These are phyloP conservation scores for Forficula auricularia DNA, from an alignment of 1,140 invertebrate genomes.

Conservation along the genomic window DNA sequence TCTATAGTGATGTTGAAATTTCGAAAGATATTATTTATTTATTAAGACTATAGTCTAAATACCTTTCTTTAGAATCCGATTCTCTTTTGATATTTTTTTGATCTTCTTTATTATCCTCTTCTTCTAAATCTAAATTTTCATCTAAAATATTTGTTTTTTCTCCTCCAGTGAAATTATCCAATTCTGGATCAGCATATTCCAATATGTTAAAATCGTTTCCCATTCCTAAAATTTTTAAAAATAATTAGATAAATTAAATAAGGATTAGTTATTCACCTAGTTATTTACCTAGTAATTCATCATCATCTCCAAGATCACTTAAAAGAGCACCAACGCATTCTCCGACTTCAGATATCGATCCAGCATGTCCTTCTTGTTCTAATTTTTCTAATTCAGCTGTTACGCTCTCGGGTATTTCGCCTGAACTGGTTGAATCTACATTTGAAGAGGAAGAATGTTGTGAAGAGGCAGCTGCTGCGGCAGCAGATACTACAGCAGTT, in stretches of 20 bases:
- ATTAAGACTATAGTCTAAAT: no score
- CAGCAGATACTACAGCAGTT: slow-evolving; percentile 5
- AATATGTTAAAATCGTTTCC: slow-evolving; percentile 90
- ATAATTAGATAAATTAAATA: slow-evolving; percentile 6
- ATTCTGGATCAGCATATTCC: slow-evolving; percentile 85
- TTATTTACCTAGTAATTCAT: slow-evolving; percentile 60
- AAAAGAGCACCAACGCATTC: slow-evolving; percentile 57
- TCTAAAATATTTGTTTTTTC: slow-evolving; percentile 61
- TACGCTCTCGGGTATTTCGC: slow-evolving; percentile 62
- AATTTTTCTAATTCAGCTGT: slow-evolving; percentile 60
- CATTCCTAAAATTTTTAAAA: slow-evolving; percentile 48
- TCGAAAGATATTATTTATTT: no score
- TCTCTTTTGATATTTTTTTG: slow-evolving; percentile 13
- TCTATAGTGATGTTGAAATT: no score
- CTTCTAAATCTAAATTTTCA: slow-evolving; percentile 50
- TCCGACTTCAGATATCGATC: slow-evolving; percentile 48
- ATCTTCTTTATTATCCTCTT: slow-evolving; percentile 23
- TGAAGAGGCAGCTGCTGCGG: slow-evolving; percentile 17
- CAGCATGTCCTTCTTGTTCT: slow-evolving; percentile 46
- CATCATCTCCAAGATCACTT: slow-evolving; percentile 66
- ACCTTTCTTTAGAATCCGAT: background rate
- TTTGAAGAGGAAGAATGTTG: no score
- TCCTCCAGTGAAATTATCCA: slow-evolving; percentile 58
- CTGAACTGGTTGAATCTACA: slow-evolving; percentile 15
- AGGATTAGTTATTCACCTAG: no score